phyloP scores from a whole-genome alignment of 2,888 invertebrate genomes.

The Antheraea assamensis region DNA sequence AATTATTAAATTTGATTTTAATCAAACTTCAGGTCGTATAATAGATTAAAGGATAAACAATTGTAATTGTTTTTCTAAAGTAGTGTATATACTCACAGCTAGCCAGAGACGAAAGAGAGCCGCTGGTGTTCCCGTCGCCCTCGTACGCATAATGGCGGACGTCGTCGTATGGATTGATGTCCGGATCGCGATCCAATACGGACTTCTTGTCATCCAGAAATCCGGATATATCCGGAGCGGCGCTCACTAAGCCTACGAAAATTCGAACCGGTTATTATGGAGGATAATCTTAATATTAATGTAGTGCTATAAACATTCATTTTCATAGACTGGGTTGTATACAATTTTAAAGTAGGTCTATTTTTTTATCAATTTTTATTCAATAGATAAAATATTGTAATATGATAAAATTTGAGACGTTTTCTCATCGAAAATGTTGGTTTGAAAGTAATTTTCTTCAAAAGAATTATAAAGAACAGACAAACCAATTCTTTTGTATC shows the following conservation, averaged over 20 bases:
- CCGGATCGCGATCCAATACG: conserved; percentile 94
- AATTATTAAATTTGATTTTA: not conserved
- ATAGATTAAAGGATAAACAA: not conserved
- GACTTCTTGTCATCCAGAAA: conserved; percentile 95
- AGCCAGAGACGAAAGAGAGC: conserved; percentile 95
- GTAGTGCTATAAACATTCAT: not conserved
- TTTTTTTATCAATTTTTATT: too few relatives aligned
- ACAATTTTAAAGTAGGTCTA: too few relatives aligned
- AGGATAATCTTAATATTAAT: not conserved
- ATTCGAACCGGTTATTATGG: conserved; percentile 13
- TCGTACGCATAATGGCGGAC: conserved; percentile 99
- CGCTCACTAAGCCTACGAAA: conserved; percentile 59
- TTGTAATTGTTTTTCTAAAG: not conserved
- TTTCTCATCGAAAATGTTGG: too few relatives aligned
- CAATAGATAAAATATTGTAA: too few relatives aligned
- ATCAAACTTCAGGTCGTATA: not conserved
- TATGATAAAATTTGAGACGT: too few relatives aligned
- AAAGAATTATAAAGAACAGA: too few relatives aligned
- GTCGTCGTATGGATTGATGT: conserved; percentile 96
- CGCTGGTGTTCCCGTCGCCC: conserved; percentile 96
- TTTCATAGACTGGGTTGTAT: not conserved
- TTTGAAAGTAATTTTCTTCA: too few relatives aligned
- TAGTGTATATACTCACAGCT: conserved; percentile 84
- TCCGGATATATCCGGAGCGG: conserved; percentile 91
- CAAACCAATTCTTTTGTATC: too few relatives aligned